Conservation (phyloP, 2,113 vertebrate species). For the Anthoscopus minutus region DNA sequence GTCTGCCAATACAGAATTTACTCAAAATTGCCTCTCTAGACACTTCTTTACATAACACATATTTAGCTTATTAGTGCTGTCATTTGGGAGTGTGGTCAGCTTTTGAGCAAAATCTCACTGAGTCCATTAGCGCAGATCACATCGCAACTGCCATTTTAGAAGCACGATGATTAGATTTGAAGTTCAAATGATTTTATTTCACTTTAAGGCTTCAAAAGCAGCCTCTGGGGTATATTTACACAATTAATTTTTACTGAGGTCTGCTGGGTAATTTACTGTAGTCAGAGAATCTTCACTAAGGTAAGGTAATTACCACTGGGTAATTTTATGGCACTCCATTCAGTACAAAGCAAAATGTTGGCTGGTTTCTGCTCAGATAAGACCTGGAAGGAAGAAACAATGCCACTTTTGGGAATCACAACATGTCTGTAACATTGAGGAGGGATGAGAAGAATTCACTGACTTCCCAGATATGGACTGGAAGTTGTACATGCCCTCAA, state of each 20-base stretch:
- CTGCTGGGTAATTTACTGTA: conserved; percentile 47
- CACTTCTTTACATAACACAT: conserved; percentile 53
- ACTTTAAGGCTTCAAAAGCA: conserved; percentile 44
- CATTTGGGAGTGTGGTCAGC: conserved; percentile 45
- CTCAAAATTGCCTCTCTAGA: conserved; percentile 46
- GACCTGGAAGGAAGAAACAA: background rate
- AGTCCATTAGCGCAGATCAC: background rate
- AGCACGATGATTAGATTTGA: conserved; percentile 15
- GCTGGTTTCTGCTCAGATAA: background rate
- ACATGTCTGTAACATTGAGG: background rate
- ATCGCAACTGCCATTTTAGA: conserved; percentile 47
- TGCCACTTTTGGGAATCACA: background rate
- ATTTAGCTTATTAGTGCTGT: conserved; percentile 57
- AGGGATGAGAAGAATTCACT: background rate
- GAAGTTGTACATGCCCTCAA: background rate
- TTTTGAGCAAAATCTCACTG: conserved; percentile 15
- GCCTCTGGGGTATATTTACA: conserved; percentile 24
- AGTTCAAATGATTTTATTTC: conserved; percentile 47
- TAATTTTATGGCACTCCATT: background rate
- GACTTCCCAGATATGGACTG: background rate
- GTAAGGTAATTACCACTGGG: conserved; percentile 1
- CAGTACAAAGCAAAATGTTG: background rate
- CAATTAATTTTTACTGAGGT: conserved; percentile 48
- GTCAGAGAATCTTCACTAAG: background rate
- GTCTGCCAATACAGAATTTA: conserved; percentile 22